These are phyloP conservation scores for Geotrupes spiniger DNA, from an alignment of 2,888 invertebrate genomes.

Conservation along the genomic window DNA sequence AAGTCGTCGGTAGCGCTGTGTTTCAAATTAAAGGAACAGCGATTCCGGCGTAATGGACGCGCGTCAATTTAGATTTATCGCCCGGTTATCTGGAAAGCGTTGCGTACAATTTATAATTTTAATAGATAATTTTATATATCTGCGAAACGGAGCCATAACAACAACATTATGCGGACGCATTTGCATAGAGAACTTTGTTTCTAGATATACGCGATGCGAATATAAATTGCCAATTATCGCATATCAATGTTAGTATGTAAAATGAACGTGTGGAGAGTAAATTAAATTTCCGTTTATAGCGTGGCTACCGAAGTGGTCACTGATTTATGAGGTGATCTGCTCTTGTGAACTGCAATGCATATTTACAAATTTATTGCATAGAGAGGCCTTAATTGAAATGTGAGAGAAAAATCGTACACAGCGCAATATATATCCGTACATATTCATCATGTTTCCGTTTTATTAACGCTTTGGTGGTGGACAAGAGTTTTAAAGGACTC, in stretches of 20 bases:
- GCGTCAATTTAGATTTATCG: no score
- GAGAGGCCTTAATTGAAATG: slow-evolving; percentile 31
- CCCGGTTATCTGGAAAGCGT: no score
- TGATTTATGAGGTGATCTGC: slow-evolving; percentile 38
- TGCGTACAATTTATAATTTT: background rate
- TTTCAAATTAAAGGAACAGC: no score
- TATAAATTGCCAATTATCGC: slow-evolving; percentile 42
- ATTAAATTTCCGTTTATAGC: slow-evolving; percentile 43
- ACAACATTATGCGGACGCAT: slow-evolving; percentile 26
- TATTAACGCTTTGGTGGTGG: no score
- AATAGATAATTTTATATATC: slow-evolving; percentile 10
- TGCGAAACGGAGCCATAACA: slow-evolving; percentile 19
- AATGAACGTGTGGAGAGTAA: slow-evolving; percentile 39
- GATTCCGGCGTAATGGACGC: no score
- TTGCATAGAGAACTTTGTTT: slow-evolving; percentile 39
- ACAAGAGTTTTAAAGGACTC: no score
- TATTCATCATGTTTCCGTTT: no score
- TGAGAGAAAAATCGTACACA: slow-evolving; percentile 12
- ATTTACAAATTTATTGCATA: slow-evolving; percentile 34
- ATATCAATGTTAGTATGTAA: slow-evolving; percentile 39
- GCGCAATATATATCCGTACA: slow-evolving; percentile 9
- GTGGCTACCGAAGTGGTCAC: slow-evolving; percentile 38
- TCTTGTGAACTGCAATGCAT: slow-evolving; percentile 32
- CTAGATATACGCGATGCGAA: slow-evolving; percentile 28
- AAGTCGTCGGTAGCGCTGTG: no score